A percentile compares a stretch with the other conserved stretches of the same genome.
Evolutionary conservation across 1,140 invertebrate species (phyloP).

Genomic region (Andrena cerasifolii): DNA sequence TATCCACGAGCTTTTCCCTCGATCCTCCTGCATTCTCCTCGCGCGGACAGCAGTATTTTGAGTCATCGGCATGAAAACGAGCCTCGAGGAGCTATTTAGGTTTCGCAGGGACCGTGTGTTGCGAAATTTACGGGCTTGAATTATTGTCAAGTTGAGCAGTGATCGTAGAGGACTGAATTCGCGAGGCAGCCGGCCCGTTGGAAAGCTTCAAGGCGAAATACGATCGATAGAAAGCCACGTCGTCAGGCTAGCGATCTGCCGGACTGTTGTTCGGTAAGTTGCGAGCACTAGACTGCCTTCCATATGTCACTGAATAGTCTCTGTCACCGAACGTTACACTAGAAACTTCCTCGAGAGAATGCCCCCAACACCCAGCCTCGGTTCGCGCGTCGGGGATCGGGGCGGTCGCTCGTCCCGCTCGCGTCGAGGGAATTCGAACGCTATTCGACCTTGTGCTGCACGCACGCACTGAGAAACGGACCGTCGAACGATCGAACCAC

Average conservation of each 20-base stretch:
- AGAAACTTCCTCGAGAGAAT: neutral
- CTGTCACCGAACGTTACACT: neutral
- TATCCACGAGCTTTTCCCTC: too few species aligned
- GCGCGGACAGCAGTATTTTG: neutral
- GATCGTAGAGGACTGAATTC: neutral
- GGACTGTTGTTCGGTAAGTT: neutral
- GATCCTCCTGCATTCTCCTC: too few species aligned
- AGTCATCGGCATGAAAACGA: neutral
- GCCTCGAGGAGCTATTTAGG: too few species aligned
- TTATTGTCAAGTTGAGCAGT: constrained; percentile 58
- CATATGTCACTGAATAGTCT: neutral
- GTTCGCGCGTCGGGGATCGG: neutral
- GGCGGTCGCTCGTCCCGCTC: neutral
- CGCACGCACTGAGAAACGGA: neutral
- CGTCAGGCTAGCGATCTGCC: neutral
- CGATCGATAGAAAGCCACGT: constrained; percentile 10
- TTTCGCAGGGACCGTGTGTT: neutral
- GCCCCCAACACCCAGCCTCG: neutral
- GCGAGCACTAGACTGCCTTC: neutral
- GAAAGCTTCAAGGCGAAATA: neutral
- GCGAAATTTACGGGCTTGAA: neutral
- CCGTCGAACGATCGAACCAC: neutral
- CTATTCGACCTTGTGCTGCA: neutral
- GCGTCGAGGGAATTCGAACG: neutral
- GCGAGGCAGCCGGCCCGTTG: too few species aligned